Evolutionary conservation across 2,113 vertebrate species (phyloP).

Genomic region (Vidua macroura): DNA sequence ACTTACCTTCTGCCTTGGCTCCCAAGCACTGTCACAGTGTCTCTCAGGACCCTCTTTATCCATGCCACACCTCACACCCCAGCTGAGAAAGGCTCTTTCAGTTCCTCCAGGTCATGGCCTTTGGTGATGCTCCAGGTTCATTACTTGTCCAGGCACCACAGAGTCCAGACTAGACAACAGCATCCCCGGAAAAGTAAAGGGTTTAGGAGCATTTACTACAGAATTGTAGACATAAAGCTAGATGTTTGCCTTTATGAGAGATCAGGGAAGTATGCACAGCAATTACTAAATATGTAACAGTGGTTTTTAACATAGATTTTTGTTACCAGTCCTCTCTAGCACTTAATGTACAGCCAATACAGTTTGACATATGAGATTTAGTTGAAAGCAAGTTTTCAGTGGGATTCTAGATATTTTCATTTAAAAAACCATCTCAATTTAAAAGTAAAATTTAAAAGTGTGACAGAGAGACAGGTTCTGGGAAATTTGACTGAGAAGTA

Average conservation of each 20-base stretch:
- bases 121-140: neutral
- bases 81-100: neutral
- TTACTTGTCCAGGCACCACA: neutral
- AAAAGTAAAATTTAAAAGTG: conserved; percentile 31
- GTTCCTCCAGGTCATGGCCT: neutral
- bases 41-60: neutral
- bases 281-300: neutral
- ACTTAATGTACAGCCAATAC: neutral
- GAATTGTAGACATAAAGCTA: neutral
- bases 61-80: neutral
- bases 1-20: neutral
- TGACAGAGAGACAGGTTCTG: conserved; percentile 50
- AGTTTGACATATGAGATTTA: neutral
- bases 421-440: conserved; percentile 16
- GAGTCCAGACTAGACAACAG: neutral
- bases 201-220: neutral
- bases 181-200: neutral
- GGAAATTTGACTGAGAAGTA: conserved; percentile 53
- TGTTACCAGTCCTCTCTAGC: neutral
- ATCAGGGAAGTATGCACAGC: neutral
- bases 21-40: neutral
- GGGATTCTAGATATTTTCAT: conserved; percentile 21
- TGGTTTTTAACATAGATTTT: neutral
- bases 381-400: conserved; percentile 38
- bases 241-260: neutral